Percentiles rank a stretch among this genome's conserved stretches.
phyloP scores from a whole-genome alignment of 2,113 vertebrate species.

The Smithornis capensis region DNA sequence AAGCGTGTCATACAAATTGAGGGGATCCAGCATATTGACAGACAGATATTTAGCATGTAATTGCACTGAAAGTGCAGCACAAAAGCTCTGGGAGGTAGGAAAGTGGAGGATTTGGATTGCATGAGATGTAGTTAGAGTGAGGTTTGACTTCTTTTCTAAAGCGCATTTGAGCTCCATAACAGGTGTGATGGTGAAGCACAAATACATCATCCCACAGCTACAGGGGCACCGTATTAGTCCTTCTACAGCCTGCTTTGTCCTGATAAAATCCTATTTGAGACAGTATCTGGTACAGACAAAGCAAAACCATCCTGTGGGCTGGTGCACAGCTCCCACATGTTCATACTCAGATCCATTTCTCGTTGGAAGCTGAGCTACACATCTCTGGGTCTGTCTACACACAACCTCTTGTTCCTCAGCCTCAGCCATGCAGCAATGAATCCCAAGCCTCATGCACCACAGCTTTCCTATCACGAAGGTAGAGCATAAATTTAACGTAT shows the following conservation, averaged over 20 bases:
- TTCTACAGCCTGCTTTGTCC: not conserved
- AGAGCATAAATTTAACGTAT: not conserved
- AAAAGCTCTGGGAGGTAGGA: slow-evolving; percentile 59
- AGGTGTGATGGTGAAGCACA: slow-evolving; percentile 60
- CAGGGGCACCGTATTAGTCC: not conserved
- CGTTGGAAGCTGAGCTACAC: not conserved
- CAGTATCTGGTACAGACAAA: not conserved
- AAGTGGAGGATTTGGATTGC: slow-evolving; percentile 22
- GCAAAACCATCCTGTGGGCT: not conserved
- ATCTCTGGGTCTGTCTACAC: not conserved
- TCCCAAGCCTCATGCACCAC: not conserved
- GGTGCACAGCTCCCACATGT: not conserved
- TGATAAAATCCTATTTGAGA: not conserved
- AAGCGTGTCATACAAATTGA: slow-evolving; percentile 78
- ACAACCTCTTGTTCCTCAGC: not conserved
- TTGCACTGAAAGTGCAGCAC: slow-evolving; percentile 64
- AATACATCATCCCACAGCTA: slow-evolving; percentile 35
- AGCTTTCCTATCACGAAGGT: not conserved
- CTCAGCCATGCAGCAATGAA: not conserved
- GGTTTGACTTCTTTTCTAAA: slow-evolving; percentile 21
- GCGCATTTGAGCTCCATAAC: slow-evolving; percentile 37
- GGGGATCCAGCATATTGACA: slow-evolving; percentile 77
- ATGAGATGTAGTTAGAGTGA: slow-evolving; percentile 13
- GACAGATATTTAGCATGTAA: slow-evolving; percentile 67
- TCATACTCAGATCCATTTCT: not conserved